A percentile compares a stretch with the other conserved stretches of the same genome.
These are phyloP conservation scores for Callosobruchus maculatus DNA, from an alignment of 2,888 invertebrate genomes.

Conservation along the genomic window DNA sequence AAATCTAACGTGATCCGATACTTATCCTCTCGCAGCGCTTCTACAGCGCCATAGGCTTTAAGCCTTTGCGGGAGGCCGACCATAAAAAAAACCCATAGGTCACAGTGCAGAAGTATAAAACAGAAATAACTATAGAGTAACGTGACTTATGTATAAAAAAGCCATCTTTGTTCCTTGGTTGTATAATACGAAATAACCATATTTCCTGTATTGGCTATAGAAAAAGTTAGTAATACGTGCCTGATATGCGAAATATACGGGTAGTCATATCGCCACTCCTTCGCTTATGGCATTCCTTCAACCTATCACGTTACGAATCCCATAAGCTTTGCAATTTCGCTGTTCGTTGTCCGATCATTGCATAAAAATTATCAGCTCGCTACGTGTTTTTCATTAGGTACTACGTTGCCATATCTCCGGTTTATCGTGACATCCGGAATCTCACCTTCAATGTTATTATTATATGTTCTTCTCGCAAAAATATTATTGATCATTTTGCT, in stretches of 20 bases:
- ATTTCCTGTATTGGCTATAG: not conserved
- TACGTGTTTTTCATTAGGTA: too few relatives aligned
- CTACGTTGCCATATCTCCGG: too few relatives aligned
- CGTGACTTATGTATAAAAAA: not conserved
- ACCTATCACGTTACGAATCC: not conserved
- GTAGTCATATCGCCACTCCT: not conserved
- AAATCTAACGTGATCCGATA: too few relatives aligned
- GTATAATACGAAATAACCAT: not conserved
- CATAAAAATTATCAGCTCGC: not conserved
- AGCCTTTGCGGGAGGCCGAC: too few relatives aligned
- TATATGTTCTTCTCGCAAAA: too few relatives aligned
- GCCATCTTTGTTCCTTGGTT: not conserved
- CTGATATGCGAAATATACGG: not conserved
- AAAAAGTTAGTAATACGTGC: not conserved
- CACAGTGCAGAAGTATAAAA: not conserved
- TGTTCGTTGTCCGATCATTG: not conserved
- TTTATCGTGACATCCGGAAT: too few relatives aligned
- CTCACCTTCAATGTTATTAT: too few relatives aligned
- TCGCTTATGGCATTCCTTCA: not conserved
- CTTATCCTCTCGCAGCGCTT: too few relatives aligned
- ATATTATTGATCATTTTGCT: too few relatives aligned
- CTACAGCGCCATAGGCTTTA: too few relatives aligned
- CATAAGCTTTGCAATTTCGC: not conserved
- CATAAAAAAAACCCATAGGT: too few relatives aligned
- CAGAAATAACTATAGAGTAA: not conserved